A percentile compares a stretch with the other conserved stretches of the same genome.
phyloP scores from a whole-genome alignment of 35 echinoderm and acorn worm species.

The Diadema setosum region DNA sequence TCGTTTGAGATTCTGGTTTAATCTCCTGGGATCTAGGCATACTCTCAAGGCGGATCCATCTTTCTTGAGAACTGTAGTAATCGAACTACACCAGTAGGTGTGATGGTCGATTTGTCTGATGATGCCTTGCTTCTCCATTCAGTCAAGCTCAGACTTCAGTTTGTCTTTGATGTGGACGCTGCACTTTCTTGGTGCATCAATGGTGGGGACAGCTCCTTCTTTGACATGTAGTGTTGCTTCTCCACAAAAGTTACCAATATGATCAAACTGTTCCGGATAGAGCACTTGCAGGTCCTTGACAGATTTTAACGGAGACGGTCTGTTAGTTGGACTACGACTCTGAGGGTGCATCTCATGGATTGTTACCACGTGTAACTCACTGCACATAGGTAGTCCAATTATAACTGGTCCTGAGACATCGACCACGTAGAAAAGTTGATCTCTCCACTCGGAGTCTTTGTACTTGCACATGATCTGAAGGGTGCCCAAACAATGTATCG shows the following conservation, averaged over 20 bases:
- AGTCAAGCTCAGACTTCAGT: slow-evolving; percentile 25
- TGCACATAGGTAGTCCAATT: slow-evolving; percentile 18
- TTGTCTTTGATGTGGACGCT: slow-evolving; percentile 52
- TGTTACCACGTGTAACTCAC: neutral
- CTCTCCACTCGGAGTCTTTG: neutral
- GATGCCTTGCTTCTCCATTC: slow-evolving; percentile 32
- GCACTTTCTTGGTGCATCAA: slow-evolving; percentile 34
- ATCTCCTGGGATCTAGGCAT: no score
- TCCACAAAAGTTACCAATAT: slow-evolving; percentile 40
- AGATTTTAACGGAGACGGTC: neutral
- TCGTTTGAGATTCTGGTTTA: neutral
- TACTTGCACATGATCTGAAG: neutral
- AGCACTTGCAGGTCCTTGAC: neutral
- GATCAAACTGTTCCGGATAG: slow-evolving; percentile 36
- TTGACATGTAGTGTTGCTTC: slow-evolving; percentile 30
- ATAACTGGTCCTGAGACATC: slow-evolving; percentile 39
- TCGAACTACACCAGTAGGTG: slow-evolving; percentile 52
- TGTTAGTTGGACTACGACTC: neutral
- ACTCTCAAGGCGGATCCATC: slow-evolving; percentile 37
- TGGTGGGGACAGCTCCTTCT: slow-evolving; percentile 8
- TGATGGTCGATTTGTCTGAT: slow-evolving; percentile 34
- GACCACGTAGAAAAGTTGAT: slow-evolving; percentile 23
- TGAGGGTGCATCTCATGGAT: neutral
- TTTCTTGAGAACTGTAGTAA: slow-evolving; percentile 26
- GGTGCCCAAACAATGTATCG: neutral